Conservation (phyloP, 2,888 invertebrate species). For the Noctua pronuba region DNA sequence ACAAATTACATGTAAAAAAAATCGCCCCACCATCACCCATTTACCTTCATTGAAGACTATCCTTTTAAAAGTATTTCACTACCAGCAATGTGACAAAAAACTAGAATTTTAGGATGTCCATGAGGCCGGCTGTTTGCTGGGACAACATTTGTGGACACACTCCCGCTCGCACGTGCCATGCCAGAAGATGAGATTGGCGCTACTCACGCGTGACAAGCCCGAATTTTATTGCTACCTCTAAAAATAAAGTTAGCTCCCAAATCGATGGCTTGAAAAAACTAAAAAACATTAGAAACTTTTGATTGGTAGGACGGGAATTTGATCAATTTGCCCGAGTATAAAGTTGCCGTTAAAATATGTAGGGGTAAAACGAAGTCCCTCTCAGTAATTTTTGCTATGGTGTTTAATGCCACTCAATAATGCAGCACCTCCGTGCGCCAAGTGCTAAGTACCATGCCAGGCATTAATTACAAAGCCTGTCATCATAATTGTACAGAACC, state of each 20-base stretch:
- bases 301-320: not conserved
- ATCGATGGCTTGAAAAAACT: not conserved
- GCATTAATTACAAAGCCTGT: conserved; percentile 1
- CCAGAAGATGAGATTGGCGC: conserved; percentile 24
- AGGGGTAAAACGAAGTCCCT: not conserved
- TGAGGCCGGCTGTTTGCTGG: conserved; percentile 16
- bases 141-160: conserved; percentile 43
- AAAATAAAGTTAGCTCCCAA: conserved; percentile 19
- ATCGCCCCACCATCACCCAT: not conserved
- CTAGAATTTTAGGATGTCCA: not conserved
- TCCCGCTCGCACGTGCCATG: conserved; percentile 8
- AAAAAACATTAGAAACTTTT: not conserved
- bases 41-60: not conserved
- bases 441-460: not conserved
- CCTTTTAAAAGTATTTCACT: not conserved
- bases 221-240: conserved; percentile 16
- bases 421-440: conserved; percentile 2
- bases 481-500: conserved; percentile 4
- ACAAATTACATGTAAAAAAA: not conserved
- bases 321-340: not conserved
- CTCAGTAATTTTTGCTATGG: not conserved
- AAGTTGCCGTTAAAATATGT: not conserved
- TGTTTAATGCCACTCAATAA: conserved; percentile 26
- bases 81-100: not conserved
- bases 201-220: conserved; percentile 14